A percentile compares a stretch with the other conserved stretches of the same genome.
Conservation (phyloP, 2,797 vertebrate species). For the Limnodromus scolopaceus region DNA sequence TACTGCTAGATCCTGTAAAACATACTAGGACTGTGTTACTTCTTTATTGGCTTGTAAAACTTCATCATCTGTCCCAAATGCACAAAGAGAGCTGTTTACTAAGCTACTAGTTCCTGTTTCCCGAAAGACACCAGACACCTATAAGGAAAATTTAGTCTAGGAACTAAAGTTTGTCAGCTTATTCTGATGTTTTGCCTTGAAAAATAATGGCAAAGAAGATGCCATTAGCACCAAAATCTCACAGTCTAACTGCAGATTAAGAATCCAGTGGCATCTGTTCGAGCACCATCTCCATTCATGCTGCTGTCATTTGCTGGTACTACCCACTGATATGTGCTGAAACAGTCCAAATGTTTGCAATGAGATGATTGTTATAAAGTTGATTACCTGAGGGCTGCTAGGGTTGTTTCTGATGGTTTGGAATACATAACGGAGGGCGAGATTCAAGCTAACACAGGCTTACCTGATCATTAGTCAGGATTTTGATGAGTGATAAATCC, state of each 20-base stretch:
- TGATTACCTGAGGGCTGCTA: neutral
- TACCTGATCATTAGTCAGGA: neutral
- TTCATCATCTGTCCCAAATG: neutral
- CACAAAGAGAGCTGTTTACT: neutral
- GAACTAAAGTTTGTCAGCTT: neutral
- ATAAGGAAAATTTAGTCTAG: neutral
- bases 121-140: neutral
- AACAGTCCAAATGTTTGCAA: neutral
- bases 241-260: neutral
- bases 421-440: neutral
- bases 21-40: neutral
- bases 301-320: neutral
- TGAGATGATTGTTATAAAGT: neutral
- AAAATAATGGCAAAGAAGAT: neutral
- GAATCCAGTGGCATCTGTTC: neutral
- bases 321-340: neutral
- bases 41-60: slow-evolving; percentile 33
- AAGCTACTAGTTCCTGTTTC: neutral
- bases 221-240: neutral
- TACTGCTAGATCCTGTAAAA: neutral
- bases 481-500: neutral
- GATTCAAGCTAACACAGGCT: neutral
- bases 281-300: neutral
- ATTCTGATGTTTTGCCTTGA: neutral
- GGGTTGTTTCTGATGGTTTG: neutral